Evolutionary conservation across 2,113 vertebrate genomes (phyloP).

Genomic region (Halichoeres trimaculatus): DNA sequence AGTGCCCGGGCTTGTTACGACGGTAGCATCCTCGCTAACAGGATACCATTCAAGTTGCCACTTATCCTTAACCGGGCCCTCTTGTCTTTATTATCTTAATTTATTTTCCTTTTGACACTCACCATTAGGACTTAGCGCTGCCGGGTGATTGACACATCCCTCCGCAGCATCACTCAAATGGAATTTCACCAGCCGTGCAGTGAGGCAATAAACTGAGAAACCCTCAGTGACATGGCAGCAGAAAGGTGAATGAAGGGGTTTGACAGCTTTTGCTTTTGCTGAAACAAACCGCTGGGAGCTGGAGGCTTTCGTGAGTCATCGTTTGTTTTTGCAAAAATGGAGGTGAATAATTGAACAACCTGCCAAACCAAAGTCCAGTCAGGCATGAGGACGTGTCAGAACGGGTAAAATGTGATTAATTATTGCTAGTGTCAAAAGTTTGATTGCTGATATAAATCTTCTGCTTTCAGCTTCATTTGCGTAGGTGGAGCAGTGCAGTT

Average conservation of each 20-base stretch:
- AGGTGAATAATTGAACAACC: constrained; percentile 30
- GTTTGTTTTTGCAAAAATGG: constrained; percentile 35
- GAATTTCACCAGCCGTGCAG: constrained; percentile 55
- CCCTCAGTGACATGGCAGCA: not conserved
- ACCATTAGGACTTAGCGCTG: constrained; percentile 38
- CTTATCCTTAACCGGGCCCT: constrained; percentile 42
- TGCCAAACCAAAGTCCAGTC: constrained; percentile 31
- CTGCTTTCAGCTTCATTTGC: not conserved
- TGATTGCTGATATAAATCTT: constrained; percentile 37
- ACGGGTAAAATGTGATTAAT: constrained; percentile 21
- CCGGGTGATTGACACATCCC: constrained; percentile 43
- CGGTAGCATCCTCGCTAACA: constrained; percentile 44
- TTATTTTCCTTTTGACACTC: constrained; percentile 56
- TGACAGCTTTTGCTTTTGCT: not conserved
- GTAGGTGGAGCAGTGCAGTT: not conserved
- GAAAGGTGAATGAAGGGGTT: constrained; percentile 20
- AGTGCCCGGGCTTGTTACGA: constrained; percentile 59
- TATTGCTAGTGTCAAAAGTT: constrained; percentile 8
- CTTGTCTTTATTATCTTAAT: constrained; percentile 57
- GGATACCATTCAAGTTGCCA: constrained; percentile 62
- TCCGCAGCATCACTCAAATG: constrained; percentile 47
- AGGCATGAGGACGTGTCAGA: constrained; percentile 27
- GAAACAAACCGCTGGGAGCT: constrained; percentile 10
- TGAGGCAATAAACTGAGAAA: not conserved
- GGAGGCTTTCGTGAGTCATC: constrained; percentile 38